Conservation (phyloP, 2,888 invertebrate genomes). For the Cylloceria caligata region DNA sequence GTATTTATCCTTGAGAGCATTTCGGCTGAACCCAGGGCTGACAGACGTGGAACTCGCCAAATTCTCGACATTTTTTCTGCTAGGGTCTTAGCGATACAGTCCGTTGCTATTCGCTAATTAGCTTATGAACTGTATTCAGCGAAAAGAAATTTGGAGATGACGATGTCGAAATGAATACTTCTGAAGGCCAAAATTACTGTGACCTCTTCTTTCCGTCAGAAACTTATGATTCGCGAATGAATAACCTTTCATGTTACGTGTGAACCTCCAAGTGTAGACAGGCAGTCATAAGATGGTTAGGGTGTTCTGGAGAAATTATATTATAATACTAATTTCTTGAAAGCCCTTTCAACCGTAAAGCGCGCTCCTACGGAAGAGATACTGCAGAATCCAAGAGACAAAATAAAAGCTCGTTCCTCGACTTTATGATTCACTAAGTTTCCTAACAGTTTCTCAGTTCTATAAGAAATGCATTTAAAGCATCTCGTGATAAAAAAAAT, state of each 20-base stretch:
- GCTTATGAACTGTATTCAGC: not conserved
- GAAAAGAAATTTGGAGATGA: not conserved
- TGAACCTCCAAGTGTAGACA: conserved; percentile 23
- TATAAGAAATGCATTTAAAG: conserved; percentile 4
- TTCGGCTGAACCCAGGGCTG: too few relatives aligned
- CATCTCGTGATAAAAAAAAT: conserved; percentile 8
- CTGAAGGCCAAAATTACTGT: not conserved
- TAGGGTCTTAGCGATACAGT: too few relatives aligned
- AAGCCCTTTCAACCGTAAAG: conserved; percentile 51
- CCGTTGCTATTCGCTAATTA: not conserved
- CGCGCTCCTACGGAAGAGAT: conserved; percentile 6
- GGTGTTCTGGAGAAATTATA: conserved; percentile 41
- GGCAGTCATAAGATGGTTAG: conserved; percentile 34
- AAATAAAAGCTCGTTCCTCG: conserved; percentile 20
- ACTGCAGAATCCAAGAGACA: conserved; percentile 1
- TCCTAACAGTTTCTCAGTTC: conserved; percentile 22
- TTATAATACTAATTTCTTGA: conserved; percentile 61
- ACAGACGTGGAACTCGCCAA: too few relatives aligned
- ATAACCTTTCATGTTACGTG: conserved; percentile 46
- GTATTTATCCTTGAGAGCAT: too few relatives aligned
- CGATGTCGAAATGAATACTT: not conserved
- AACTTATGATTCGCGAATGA: conserved; percentile 40
- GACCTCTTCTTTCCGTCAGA: not conserved
- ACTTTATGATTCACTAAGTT: not conserved
- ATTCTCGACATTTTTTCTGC: too few relatives aligned